These are phyloP conservation scores for Montipora capricornis DNA, from an alignment of 64 coral and sea anemone genomes.

Conservation along the genomic window DNA sequence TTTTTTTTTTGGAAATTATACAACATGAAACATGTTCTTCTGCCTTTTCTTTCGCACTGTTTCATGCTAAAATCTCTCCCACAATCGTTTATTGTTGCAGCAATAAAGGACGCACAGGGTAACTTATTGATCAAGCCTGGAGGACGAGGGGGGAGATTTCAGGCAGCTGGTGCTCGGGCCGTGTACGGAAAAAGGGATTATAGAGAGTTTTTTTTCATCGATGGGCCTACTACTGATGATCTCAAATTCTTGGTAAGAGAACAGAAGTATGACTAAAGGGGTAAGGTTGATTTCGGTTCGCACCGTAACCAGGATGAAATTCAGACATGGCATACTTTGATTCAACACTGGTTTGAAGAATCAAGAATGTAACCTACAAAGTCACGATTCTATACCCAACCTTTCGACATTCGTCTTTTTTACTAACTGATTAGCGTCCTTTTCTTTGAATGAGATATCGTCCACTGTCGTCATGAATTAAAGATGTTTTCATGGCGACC, in stretches of 20 bases:
- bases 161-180: constrained; percentile 4
- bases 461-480: too few species aligned
- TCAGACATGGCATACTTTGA: too few species aligned
- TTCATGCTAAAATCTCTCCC: neutral
- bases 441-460: too few species aligned
- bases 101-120: neutral
- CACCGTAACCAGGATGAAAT: neutral
- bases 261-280: neutral
- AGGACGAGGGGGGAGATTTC: neutral
- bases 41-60: neutral
- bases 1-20: too few species aligned
- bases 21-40: neutral
- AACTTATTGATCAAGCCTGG: neutral
- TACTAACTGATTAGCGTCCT: too few species aligned
- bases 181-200: neutral
- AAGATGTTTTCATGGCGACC: too few species aligned
- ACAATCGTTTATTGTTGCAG: neutral
- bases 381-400: too few species aligned
- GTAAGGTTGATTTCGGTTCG: neutral
- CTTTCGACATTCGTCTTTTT: too few species aligned
- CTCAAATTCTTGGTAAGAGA: constrained; percentile 17
- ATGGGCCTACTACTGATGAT: neutral
- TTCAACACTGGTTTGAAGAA: too few species aligned
- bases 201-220: constrained; percentile 1
- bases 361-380: too few species aligned